Evolutionary conservation across 2,113 vertebrate species (phyloP), one percentile per base, ranked within the genome.

Genomic region (Lamprotornis superbus): DNA sequence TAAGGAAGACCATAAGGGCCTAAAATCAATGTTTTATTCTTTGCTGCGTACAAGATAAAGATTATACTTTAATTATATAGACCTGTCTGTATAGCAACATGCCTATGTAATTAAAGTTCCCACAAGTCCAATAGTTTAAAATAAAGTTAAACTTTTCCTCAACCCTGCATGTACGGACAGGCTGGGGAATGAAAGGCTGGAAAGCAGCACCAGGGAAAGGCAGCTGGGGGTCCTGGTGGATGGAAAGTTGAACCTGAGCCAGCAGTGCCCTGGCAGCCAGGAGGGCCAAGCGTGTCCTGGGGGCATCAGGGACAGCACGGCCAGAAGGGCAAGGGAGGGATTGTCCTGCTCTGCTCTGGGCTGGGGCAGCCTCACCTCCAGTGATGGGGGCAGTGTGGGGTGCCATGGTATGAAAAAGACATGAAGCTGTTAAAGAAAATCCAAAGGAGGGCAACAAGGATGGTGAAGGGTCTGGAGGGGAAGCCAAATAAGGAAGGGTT

Each of bases 341-440:
- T 53, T 77, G 46, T 77, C 63, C 63, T 1, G 7, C 46, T 68
- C 37, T 67, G 44, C 71, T 15, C 44, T 86, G 61, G 0, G 0
- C 69, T 55, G 82, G 59, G 49, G 49, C 1, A 0, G 49, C 40
- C 59, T 84, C 50, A 68, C 27, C 31, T 60, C 5, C 0, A 60
- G 46, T 7, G 11, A 53, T 23, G 44, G 53, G 53, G 17, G 3
- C 31, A 68, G 22, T 1, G 28, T 8, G 7, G 37, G 18, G 22
- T 2, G 5, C 44, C 9, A 52, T 2, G 8, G 1, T 7, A 6
- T 1, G 3, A 11, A 39, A 77, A 60, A 13, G 9, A 15, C 3
- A 39, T 28, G 1, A 2, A 39, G 0, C 5, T 52, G 1, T 12
- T 60, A 37, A 0, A 27, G 27, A 37, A 3, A 0, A 0, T 44